A percentile compares a stretch with the other conserved stretches of the same genome.
phyloP scores from a whole-genome alignment of 2,113 vertebrate genomes.

The Cryptotis parvus region DNA sequence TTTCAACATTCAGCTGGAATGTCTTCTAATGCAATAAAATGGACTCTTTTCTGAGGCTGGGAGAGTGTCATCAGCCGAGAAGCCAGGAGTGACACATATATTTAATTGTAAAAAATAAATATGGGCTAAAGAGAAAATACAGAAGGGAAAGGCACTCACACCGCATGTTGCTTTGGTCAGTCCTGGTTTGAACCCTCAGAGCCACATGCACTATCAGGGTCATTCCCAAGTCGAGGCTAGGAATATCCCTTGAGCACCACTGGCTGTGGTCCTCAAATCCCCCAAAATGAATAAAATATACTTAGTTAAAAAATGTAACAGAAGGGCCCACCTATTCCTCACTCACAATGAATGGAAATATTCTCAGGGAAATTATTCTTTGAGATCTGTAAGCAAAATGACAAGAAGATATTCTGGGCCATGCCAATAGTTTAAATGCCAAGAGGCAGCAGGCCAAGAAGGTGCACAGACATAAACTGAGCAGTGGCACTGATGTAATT shows the following conservation, averaged over 20 bases:
- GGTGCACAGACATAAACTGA: conserved; percentile 31
- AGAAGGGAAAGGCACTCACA: too few species aligned
- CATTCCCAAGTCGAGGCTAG: too few species aligned
- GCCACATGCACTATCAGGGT: too few species aligned
- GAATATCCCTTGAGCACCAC: too few species aligned
- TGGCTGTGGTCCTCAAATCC: too few species aligned
- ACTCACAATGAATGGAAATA: background rate
- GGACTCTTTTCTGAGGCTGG: conserved; percentile 62
- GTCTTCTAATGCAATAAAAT: conserved; percentile 56
- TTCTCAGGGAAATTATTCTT: background rate
- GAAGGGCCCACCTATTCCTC: conserved; percentile 3
- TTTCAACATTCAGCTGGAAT: conserved; percentile 53
- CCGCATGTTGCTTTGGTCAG: too few species aligned
- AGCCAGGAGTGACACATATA: background rate
- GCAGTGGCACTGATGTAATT: conserved; percentile 63
- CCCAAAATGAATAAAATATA: too few species aligned
- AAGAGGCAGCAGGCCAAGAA: conserved; percentile 49
- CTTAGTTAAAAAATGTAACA: background rate
- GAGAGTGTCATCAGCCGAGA: conserved; percentile 38
- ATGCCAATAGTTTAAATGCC: background rate
- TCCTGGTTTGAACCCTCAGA: too few species aligned
- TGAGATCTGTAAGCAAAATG: conserved; percentile 19
- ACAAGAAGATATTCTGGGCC: conserved; percentile 27
- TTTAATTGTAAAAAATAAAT: conserved; percentile 17
- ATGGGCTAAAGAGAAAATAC: too few species aligned